phyloP scores from a whole-genome alignment of 2,797 vertebrate species.

The Spinus pinus region DNA sequence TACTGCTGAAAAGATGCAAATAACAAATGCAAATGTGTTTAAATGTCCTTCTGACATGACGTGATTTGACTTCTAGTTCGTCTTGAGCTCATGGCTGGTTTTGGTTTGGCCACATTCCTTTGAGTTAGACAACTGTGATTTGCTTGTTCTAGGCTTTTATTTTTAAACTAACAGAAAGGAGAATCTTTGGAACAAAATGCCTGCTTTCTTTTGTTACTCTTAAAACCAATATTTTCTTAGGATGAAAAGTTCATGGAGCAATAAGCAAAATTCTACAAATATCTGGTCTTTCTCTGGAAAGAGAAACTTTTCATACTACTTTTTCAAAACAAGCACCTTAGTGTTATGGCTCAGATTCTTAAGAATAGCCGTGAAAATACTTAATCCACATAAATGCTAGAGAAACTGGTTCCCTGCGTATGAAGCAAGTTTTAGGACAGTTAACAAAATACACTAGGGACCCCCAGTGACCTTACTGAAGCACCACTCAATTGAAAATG shows the following conservation, averaged over 20 bases:
- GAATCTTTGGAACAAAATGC: conserved; percentile 7
- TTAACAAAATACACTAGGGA: not conserved
- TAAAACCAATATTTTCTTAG: not conserved
- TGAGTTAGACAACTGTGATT: conserved; percentile 52
- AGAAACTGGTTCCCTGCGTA: not conserved
- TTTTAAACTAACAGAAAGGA: conserved; percentile 47
- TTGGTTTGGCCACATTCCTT: conserved; percentile 64
- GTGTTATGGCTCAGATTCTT: not conserved
- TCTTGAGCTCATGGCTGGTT: conserved; percentile 54
- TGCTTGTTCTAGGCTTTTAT: conserved; percentile 51
- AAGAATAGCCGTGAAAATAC: not conserved
- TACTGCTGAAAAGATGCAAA: conserved; percentile 64
- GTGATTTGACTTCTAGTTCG: conserved; percentile 62
- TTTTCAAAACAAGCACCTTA: not conserved
- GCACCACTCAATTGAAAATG: not conserved
- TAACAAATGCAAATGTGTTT: conserved; percentile 68
- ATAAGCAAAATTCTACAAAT: not conserved
- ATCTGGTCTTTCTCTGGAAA: not conserved
- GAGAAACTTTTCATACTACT: not conserved
- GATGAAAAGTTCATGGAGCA: not conserved
- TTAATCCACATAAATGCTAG: not conserved
- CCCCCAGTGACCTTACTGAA: not conserved
- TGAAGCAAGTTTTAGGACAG: not conserved
- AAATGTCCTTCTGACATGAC: conserved; percentile 61
- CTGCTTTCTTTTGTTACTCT: not conserved